Conservation (phyloP, 2,888 invertebrate genomes). For the Drosophila formosana region DNA sequence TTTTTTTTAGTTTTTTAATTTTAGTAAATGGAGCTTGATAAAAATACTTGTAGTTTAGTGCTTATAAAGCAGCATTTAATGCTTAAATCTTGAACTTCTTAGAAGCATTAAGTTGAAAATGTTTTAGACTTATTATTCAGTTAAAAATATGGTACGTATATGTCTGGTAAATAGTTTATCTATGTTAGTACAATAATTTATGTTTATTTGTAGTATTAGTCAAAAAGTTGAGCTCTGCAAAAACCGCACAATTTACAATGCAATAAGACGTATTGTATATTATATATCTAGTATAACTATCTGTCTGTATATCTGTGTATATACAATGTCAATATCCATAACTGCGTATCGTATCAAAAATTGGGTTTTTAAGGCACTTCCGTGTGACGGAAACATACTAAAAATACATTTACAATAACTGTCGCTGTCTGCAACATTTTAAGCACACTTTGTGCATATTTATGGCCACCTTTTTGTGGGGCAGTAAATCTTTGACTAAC, state of each 20-base stretch:
- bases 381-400: constrained; percentile 85
- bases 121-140: constrained; percentile 46
- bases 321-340: constrained; percentile 46
- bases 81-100: constrained; percentile 75
- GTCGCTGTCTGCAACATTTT: constrained; percentile 47
- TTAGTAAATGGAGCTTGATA: constrained; percentile 69
- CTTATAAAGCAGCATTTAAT: constrained; percentile 74
- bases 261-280: constrained; percentile 41
- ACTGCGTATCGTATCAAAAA: constrained; percentile 70
- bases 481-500: constrained; percentile 74
- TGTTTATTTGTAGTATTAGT: constrained; percentile 61
- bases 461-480: constrained; percentile 59
- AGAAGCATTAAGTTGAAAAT: constrained; percentile 76
- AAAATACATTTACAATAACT: constrained; percentile 50
- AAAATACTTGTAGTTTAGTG: constrained; percentile 55
- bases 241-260: constrained; percentile 72
- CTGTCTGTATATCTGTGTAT: constrained; percentile 7
- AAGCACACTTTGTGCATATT: constrained; percentile 52
- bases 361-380: constrained; percentile 83
- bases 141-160: constrained; percentile 80
- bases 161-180: constrained; percentile 69
- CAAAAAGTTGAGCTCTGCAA: constrained; percentile 73
- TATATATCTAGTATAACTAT: constrained; percentile 10
- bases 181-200: constrained; percentile 18
- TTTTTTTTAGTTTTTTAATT: constrained; percentile 29